These are phyloP conservation scores for Calycopis cecrops DNA, from an alignment of 1,140 invertebrate genomes.

Conservation along the genomic window DNA sequence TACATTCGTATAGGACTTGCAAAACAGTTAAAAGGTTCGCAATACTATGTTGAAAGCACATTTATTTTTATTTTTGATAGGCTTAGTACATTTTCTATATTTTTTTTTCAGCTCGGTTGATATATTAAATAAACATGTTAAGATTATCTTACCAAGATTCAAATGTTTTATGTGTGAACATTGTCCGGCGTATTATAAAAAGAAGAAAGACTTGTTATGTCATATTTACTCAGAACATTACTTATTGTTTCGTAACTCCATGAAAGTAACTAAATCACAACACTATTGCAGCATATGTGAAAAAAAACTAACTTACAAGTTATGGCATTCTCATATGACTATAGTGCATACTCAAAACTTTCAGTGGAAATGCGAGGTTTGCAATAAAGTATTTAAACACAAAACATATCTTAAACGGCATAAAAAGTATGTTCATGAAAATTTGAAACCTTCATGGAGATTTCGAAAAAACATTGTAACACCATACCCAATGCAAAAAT, in stretches of 20 bases:
- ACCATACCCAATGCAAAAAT: too few species aligned
- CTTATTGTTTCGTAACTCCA: not conserved
- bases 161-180: constrained; percentile 19
- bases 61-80: too few species aligned
- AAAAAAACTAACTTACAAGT: constrained; percentile 27
- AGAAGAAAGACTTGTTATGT: constrained; percentile 7
- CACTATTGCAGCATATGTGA: constrained; percentile 32
- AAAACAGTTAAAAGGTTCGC: too few species aligned
- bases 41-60: too few species aligned
- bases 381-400: constrained; percentile 26
- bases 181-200: constrained; percentile 18
- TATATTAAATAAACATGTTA: constrained; percentile 1
- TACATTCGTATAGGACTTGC: too few species aligned
- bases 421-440: constrained; percentile 21
- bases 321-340: constrained; percentile 30
- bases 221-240: constrained; percentile 22
- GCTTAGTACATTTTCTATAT: too few species aligned
- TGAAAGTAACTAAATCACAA: not conserved
- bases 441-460: constrained; percentile 2
- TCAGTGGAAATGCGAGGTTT: constrained; percentile 19
- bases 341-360: constrained; percentile 20
- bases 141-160: constrained; percentile 14
- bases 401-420: constrained; percentile 23
- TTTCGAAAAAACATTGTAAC: not conserved
- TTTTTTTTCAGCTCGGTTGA: constrained; percentile 8